These are phyloP conservation scores for Rhinopomastus cyanomelas DNA, from an alignment of 2,113 vertebrate species.

Conservation along the genomic window DNA sequence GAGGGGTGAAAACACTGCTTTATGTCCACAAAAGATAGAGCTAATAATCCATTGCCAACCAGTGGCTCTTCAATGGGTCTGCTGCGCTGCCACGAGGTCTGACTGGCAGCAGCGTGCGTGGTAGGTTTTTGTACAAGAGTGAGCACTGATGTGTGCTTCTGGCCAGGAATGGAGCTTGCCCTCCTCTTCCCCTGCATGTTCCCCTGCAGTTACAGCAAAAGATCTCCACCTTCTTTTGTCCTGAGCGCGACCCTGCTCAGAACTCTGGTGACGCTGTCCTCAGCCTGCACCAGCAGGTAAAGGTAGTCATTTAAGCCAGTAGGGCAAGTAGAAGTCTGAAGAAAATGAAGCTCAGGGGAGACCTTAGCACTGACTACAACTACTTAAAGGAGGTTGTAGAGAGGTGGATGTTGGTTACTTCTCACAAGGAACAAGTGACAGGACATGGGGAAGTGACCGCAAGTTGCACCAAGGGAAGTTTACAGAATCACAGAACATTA, in stretches of 20 bases:
- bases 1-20: not conserved
- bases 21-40: constrained; percentile 12
- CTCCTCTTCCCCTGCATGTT: not conserved
- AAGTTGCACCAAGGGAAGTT: too few species aligned
- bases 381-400: too few species aligned
- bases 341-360: too few species aligned
- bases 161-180: not conserved
- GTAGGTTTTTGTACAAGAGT: not conserved
- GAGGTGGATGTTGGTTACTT: too few species aligned
- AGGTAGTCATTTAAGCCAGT: not conserved
- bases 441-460: too few species aligned
- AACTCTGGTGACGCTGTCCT: accelerated
- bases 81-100: not conserved
- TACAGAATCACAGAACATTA: too few species aligned
- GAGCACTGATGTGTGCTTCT: not conserved
- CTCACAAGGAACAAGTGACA: too few species aligned
- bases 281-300: not conserved
- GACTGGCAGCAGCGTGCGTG: accelerated
- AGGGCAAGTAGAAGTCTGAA: not conserved
- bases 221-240: not conserved
- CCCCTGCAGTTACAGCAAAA: not conserved
- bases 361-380: too few species aligned
- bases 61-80: not conserved
- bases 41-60: not conserved
- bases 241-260: not conserved